Conservation (phyloP, 2,113 vertebrate genomes). For the Turdus rufiventris region DNA sequence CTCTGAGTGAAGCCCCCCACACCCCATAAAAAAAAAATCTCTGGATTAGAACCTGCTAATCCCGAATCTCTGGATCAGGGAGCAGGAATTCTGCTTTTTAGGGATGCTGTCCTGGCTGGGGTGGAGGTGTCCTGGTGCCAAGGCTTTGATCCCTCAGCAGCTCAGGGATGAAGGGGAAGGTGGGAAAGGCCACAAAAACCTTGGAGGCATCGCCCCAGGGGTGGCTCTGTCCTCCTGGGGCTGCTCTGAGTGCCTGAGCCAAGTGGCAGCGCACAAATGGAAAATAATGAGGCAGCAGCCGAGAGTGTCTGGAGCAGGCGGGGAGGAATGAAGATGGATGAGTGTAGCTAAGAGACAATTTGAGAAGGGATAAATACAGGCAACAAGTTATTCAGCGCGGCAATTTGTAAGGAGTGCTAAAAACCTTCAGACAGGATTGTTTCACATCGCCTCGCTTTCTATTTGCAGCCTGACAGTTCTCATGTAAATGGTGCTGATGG, state of each 20-base stretch:
- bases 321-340: constrained; percentile 77
- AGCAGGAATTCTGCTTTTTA: background rate
- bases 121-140: background rate
- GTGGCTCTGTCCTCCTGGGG: background rate
- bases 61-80: too few species aligned
- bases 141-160: background rate
- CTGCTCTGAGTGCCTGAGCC: background rate
- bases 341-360: constrained; percentile 75
- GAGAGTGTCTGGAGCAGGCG: constrained; percentile 31
- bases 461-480: constrained; percentile 60
- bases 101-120: background rate
- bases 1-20: accelerated
- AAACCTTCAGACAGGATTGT: constrained; percentile 73
- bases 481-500: constrained; percentile 63
- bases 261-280: constrained; percentile 30
- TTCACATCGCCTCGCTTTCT: constrained; percentile 65
- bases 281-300: constrained; percentile 71
- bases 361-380: constrained; percentile 78
- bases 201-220: background rate
- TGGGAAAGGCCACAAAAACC: background rate
- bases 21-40: too few species aligned
- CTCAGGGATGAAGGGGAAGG: background rate
- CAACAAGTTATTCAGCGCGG: constrained; percentile 75
- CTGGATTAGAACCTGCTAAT: too few species aligned
- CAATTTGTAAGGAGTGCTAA: constrained; percentile 76